phyloP scores from a whole-genome alignment of 2,888 invertebrate species.

The Plebejus anna region DNA sequence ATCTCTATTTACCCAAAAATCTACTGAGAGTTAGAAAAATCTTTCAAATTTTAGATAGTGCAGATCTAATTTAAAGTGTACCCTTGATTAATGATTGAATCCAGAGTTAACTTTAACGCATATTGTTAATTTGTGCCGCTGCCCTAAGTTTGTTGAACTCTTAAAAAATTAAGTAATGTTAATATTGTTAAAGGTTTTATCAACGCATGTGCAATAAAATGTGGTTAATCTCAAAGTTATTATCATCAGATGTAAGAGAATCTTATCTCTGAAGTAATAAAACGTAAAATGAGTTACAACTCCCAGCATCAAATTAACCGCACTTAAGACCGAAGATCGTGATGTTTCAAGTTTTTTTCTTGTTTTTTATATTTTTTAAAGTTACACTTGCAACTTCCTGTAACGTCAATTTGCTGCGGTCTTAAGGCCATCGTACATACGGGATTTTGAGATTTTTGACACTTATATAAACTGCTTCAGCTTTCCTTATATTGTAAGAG shows the following conservation, averaged over 20 bases:
- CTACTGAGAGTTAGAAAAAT: too few species aligned
- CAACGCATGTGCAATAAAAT: not conserved
- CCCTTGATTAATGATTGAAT: too few species aligned
- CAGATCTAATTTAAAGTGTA: too few species aligned
- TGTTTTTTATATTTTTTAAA: conserved; percentile 42
- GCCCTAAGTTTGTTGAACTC: not conserved
- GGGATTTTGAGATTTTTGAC: too few species aligned
- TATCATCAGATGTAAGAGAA: not conserved
- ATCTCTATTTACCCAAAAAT: too few species aligned
- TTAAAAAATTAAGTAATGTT: not conserved
- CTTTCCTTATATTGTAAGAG: too few species aligned
- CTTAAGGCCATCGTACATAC: conserved; percentile 7
- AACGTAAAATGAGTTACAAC: conserved; percentile 1
- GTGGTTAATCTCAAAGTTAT: not conserved
- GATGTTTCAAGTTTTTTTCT: conserved; percentile 43
- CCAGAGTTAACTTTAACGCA: too few species aligned
- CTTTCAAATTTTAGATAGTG: too few species aligned
- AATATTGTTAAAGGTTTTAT: not conserved
- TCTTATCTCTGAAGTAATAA: conserved; percentile 16
- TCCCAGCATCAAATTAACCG: conserved; percentile 21
- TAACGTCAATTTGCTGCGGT: conserved; percentile 45
- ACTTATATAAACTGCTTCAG: too few species aligned
- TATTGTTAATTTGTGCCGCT: not conserved
- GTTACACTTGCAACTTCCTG: conserved; percentile 44
- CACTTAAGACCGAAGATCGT: conserved; percentile 42